These are phyloP conservation scores for Thamnophis sirtalis DNA, from an alignment of 2,113 vertebrate species.

Conservation along the genomic window DNA sequence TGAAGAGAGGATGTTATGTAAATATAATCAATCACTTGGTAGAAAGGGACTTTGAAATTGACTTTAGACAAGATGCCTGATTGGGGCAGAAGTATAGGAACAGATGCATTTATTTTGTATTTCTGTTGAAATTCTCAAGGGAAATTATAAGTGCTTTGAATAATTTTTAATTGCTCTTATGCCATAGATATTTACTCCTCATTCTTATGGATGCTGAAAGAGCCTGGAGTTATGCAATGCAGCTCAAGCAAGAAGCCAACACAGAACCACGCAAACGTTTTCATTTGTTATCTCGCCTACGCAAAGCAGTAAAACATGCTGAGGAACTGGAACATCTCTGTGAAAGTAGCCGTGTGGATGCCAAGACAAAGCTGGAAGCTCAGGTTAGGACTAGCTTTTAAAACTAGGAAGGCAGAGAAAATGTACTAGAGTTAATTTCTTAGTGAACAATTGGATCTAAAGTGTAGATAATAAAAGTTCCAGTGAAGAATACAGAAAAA, in stretches of 20 bases:
- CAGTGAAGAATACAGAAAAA: not conserved
- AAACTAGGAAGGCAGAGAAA: not conserved
- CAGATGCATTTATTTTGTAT: not conserved
- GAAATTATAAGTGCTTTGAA: not conserved
- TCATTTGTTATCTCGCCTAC: slow-evolving; percentile 87
- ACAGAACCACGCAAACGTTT: slow-evolving; percentile 95
- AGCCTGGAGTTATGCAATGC: slow-evolving; percentile 98
- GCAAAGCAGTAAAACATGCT: slow-evolving; percentile 91
- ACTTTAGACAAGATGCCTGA: not conserved
- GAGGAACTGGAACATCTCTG: slow-evolving; percentile 92
- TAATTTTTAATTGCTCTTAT: not conserved
- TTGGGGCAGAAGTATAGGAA: not conserved
- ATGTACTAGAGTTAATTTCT: not conserved
- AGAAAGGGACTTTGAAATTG: not conserved
- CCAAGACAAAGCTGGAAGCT: slow-evolving; percentile 96
- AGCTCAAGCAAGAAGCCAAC: slow-evolving; percentile 97
- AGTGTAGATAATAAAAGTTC: not conserved
- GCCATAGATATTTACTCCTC: slow-evolving; percentile 83
- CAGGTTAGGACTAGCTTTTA: slow-evolving; percentile 72
- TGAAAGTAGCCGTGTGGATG: slow-evolving; percentile 88
- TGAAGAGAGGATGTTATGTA: not conserved
- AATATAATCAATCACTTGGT: not conserved
- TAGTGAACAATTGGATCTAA: not conserved
- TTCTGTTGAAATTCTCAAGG: not conserved
- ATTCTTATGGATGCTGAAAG: slow-evolving; percentile 95